Evolutionary conservation across 2,113 vertebrate genomes (phyloP).

Genomic region (Macaca nemestrina): DNA sequence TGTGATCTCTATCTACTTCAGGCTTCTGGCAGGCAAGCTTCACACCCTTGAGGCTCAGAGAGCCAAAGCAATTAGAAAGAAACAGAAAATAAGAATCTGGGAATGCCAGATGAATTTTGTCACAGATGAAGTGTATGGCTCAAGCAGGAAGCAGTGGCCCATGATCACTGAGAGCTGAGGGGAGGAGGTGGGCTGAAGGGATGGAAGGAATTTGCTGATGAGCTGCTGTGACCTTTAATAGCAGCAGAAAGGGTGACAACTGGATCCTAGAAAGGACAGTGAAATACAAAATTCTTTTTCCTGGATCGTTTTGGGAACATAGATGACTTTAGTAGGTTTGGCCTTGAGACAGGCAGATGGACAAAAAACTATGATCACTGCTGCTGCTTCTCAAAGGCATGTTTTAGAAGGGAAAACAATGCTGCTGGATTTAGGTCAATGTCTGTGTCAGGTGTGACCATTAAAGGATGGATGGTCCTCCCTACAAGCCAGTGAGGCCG

Average conservation of each 20-base stretch:
- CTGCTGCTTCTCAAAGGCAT: not conserved
- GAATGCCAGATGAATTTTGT: conserved; percentile 9
- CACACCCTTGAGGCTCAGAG: not conserved
- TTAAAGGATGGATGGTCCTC: no score
- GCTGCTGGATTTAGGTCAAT: not conserved
- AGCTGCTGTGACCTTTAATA: conserved; percentile 40
- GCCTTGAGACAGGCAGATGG: not conserved
- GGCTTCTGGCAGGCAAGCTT: not conserved
- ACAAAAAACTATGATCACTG: not conserved
- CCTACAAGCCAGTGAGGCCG: not conserved
- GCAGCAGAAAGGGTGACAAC: not conserved
- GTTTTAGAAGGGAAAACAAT: not conserved
- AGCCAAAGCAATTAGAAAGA: conserved; percentile 32
- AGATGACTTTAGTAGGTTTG: not conserved
- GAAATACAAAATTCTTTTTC: not conserved
- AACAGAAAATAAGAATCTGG: conserved; percentile 35
- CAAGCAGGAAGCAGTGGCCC: not conserved
- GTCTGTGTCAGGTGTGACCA: not conserved
- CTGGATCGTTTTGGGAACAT: not conserved
- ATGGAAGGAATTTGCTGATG: not conserved
- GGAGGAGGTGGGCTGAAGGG: not conserved
- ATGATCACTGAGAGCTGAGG: not conserved
- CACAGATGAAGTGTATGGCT: not conserved
- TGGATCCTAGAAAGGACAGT: conserved; percentile 27
- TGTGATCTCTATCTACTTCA: not conserved